Base-by-base conservation (phyloP, 2,797 vertebrate genomes). In the Alectoris magna region DNA sequence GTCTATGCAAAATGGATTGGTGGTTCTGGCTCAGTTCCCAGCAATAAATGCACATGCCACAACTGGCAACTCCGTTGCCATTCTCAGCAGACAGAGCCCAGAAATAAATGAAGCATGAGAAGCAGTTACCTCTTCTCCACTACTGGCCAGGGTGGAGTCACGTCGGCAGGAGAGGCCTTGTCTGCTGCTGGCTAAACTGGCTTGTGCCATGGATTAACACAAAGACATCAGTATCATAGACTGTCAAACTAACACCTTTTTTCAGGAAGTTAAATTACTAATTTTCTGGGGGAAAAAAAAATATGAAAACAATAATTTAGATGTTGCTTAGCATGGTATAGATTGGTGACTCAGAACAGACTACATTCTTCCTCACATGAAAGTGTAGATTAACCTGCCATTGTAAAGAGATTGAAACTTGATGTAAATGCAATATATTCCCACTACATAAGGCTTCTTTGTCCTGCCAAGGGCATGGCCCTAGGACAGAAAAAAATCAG, bases 21-120 rank as follows among this genome's bases (percentile, higher is more conserved):
- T 86, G 92, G 82, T 75, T 95, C 90, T 95, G 96, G 93, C 92
- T 84, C 70, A 68, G 44, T 29, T 91, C 93, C 87, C 39, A 86
- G 91, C 68, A 91, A 78, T 84, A 94, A 95, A 88, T 19, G 79
- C 58, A 79, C 93, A 46, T 88, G 94, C 94, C 94, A 84, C 71
- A 92, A 92, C 91, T 88, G 94, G 95, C 94, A 96, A 90, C 71
- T 79, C 84, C 0, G 0, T 68, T 94, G 93, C 95, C 96, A 88
- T 68, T 78, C 85, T 90, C 77, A 66, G 92, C 49, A 79, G 53
- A 48, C 48, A 68, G 87, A 1, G 85, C 87, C 95, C 93, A 71
- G 79, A 92, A 84, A 38, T 84, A 84, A 96, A 96, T 87, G 89
- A 91, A 82, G 84, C 83, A 71, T 39, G 53, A 66, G 89, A 82